Conservation (phyloP, 2,888 invertebrate species). For the Alcis repandata region DNA sequence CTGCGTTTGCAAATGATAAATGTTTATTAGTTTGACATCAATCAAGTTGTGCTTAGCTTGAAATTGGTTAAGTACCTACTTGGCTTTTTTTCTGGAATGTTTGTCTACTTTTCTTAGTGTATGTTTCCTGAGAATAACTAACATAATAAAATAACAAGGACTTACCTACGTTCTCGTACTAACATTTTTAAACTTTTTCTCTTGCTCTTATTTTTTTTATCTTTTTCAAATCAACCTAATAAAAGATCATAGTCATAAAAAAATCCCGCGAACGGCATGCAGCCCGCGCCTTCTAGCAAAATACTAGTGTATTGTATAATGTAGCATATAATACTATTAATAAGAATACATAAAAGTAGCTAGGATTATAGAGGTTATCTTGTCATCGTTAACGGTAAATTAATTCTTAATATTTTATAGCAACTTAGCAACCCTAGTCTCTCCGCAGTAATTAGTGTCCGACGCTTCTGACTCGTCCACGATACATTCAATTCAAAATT, state of each 20-base stretch:
- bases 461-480: slow-evolving; percentile 48
- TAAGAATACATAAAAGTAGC: not conserved
- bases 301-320: no score
- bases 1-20: slow-evolving; percentile 9
- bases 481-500: slow-evolving; percentile 59
- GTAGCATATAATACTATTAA: not conserved
- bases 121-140: no score
- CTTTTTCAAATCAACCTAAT: no score
- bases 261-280: no score
- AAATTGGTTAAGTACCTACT: no score
- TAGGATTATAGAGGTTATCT: not conserved
- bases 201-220: no score
- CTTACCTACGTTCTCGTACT: no score
- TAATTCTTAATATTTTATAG: slow-evolving; percentile 9
- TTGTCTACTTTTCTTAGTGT: no score
- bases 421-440: slow-evolving; percentile 39
- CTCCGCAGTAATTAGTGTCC: slow-evolving; percentile 50
- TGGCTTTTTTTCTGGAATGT: no score
- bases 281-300: no score
- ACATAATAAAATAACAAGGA: no score
- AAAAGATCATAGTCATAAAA: not conserved
- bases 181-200: no score
- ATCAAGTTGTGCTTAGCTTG: not conserved
- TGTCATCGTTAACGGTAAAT: slow-evolving; percentile 2
- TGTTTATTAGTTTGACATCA: not conserved